These are phyloP conservation scores for Caenorhabditis inopinata DNA, from an alignment of 1,140 invertebrate genomes.

Conservation along the genomic window DNA sequence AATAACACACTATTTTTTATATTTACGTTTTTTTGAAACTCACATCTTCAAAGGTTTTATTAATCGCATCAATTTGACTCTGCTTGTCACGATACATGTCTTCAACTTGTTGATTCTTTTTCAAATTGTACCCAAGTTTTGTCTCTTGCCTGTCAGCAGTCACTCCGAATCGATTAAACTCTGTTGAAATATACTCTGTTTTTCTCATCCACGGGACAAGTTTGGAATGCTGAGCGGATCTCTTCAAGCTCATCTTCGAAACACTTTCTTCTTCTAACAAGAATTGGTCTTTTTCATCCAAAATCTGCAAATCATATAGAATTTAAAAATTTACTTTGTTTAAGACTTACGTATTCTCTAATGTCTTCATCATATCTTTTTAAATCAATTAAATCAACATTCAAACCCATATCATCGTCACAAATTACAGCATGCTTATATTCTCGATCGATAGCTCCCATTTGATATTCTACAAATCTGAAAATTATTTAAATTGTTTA, in stretches of 20 bases:
- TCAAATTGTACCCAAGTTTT: conserved; percentile 89
- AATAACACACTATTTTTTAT: no score
- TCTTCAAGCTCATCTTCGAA: not conserved
- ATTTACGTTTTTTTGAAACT: no score
- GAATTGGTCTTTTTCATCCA: conserved; percentile 87
- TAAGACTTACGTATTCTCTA: conserved; percentile 55
- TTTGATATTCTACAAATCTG: conserved; percentile 92
- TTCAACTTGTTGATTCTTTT: conserved; percentile 76
- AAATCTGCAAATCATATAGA: conserved; percentile 54
- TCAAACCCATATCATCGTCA: conserved; percentile 92
- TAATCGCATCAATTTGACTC: conserved; percentile 93
- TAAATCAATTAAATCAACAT: conserved; percentile 91
- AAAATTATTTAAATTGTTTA: no score
- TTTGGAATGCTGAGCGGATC: conserved; percentile 74
- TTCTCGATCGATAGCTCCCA: conserved; percentile 82
- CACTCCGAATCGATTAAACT: conserved; percentile 92
- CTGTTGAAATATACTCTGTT: conserved; percentile 98
- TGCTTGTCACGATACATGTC: conserved; percentile 88
- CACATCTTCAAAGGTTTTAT: conserved; percentile 93
- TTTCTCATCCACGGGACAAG: conserved; percentile 92
- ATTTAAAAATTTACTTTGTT: not conserved
- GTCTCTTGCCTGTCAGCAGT: conserved; percentile 73
- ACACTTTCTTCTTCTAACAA: conserved; percentile 81
- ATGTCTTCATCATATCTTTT: conserved; percentile 77
- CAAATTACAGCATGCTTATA: conserved; percentile 94